Base-by-base conservation (phyloP, 2,113 vertebrate genomes). In the Campylomormyrus tamandua region DNA sequence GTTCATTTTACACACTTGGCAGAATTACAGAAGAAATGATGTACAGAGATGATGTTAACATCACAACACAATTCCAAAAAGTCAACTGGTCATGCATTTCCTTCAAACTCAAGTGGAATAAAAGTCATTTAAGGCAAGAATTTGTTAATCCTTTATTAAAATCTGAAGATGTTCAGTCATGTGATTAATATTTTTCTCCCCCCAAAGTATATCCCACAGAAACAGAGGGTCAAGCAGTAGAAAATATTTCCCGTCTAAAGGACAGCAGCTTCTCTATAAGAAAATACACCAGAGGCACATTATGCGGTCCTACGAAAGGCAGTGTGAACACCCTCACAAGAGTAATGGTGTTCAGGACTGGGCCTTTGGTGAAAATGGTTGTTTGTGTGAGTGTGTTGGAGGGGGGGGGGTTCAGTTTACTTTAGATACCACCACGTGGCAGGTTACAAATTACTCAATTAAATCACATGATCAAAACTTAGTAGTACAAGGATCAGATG, bases 231-330 rank as follows among this genome's bases (percentile, higher is more conserved):
- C 88, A 35, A 89, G 66, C 48, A 27, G 88, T 49, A 89, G 31
- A 52, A 90, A 90, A 91, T 46, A 21, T n/a, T 24, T 31, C 48
- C 0, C 52, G 6, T 58, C 31, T 56, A 52, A 88, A 90, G 5
- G 39, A 70, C 50, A 56, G 50, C 45, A 35, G 84, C 87, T 80
- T 15, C 83, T 11, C 45, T 62, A 90, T 1, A 49, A 77, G 53
- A 42, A 13, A 46, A 88, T 0, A 83, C 21, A 91, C 3, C 31
- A 86, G 88, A 92, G 92, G 92, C 90, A 92, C 92, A 50, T 50
- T 84, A 1, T 80, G 70, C 83, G 46, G 49, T 89, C 50, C 19
- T 74, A 87, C n/a, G 9, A 50, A 88, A 83, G 80, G 88, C 53
- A 85, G 9, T 9, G n/a, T 62, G 49, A 89, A 49, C 87, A 90